These are phyloP conservation scores for Gambusia yucatana DNA, from an alignment of 2,797 vertebrate genomes.

Conservation along the genomic window DNA sequence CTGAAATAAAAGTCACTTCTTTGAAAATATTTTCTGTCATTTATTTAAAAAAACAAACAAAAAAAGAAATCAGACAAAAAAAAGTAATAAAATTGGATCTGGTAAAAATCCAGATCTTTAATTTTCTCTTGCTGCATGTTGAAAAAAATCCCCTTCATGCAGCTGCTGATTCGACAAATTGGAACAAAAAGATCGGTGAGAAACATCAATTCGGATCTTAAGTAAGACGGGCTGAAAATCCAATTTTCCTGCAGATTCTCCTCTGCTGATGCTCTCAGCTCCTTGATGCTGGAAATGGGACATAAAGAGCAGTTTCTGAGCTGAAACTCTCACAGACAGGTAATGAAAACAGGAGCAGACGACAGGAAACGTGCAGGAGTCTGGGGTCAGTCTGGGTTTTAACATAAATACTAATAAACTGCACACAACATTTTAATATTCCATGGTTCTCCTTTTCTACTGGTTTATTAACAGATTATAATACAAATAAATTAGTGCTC, in stretches of 20 bases:
- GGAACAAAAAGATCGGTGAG: conserved; percentile 24
- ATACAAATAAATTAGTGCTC: neutral
- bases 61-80: too few relatives aligned
- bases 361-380: neutral
- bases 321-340: neutral
- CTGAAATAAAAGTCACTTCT: too few relatives aligned
- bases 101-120: neutral
- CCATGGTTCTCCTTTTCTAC: neutral
- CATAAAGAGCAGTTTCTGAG: neutral
- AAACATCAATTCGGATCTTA: conserved; percentile 57
- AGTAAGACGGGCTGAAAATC: conserved; percentile 57
- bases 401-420: neutral
- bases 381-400: neutral
- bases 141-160: neutral
- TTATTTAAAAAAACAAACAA: too few relatives aligned
- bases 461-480: neutral
- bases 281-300: neutral
- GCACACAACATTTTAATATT: neutral
- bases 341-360: neutral
- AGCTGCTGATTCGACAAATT: conserved; percentile 37
- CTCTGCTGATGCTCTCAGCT: neutral
- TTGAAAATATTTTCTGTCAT: too few relatives aligned
- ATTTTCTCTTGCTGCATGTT: neutral
- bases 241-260: conserved; percentile 69
- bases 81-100: too few relatives aligned